Evolutionary conservation across 2,888 invertebrate species (phyloP).

Genomic region (Ctena decussata): DNA sequence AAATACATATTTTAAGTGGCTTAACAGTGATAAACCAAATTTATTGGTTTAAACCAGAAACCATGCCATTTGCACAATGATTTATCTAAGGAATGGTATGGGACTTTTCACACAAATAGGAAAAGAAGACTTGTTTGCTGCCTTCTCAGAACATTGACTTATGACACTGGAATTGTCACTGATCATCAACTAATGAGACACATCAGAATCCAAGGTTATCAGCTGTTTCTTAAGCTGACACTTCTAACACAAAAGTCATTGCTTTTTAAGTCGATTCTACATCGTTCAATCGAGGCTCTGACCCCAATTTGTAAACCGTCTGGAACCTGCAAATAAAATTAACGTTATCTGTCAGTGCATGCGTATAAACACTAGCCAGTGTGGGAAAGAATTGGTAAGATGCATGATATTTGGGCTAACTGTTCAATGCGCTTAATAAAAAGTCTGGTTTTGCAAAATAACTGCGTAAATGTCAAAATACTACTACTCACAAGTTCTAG

Average conservation of each 20-base stretch:
- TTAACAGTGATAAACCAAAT: not conserved
- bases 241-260: not conserved
- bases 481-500: not conserved
- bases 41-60: not conserved
- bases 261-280: not conserved
- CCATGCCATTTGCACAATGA: not conserved
- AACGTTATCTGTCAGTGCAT: not conserved
- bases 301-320: not conserved
- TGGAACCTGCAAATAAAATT: not conserved
- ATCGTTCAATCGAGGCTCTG: not conserved
- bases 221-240: not conserved
- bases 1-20: not conserved
- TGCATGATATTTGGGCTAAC: not conserved
- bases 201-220: not conserved
- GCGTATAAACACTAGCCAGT: not conserved
- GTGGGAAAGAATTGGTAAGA: not conserved
- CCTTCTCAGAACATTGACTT: too few relatives aligned
- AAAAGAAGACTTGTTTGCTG: too few relatives aligned
- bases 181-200: not conserved
- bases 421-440: not conserved
- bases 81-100: not conserved
- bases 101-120: too few relatives aligned
- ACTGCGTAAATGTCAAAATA: not conserved
- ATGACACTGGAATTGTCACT: not conserved
- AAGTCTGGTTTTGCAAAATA: not conserved